These are phyloP conservation scores for Lepilemur ruficaudatus DNA, from an alignment of 2,797 vertebrate genomes.

Conservation along the genomic window DNA sequence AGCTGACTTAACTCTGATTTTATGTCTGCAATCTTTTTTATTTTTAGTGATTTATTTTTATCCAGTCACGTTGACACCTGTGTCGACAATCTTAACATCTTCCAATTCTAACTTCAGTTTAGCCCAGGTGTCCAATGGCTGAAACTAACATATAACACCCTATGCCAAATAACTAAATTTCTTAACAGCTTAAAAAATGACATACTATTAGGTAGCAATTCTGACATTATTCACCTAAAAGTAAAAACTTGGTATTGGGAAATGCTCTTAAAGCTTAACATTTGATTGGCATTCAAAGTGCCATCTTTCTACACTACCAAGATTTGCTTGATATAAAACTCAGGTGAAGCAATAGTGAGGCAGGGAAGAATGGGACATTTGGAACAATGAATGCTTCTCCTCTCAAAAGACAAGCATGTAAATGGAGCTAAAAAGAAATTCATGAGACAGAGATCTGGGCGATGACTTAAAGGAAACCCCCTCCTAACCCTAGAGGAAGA, in stretches of 20 bases:
- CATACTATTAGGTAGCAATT: not conserved
- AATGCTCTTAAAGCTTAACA: not conserved
- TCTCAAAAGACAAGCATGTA: constrained; percentile 1
- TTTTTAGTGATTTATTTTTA: not conserved
- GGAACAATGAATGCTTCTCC: not conserved
- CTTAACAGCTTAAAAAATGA: not conserved
- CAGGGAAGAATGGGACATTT: not conserved
- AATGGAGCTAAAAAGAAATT: constrained; percentile 11
- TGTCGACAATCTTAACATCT: not conserved
- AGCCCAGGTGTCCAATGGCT: not conserved
- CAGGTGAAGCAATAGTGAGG: not conserved
- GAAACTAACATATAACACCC: not conserved
- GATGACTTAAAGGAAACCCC: not conserved
- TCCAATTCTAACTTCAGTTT: constrained; percentile 18
- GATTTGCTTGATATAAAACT: constrained; percentile 46
- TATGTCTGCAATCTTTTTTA: not conserved
- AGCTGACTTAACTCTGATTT: constrained; percentile 45
- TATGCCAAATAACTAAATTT: not conserved
- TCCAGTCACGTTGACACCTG: not conserved
- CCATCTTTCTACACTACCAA: no score
- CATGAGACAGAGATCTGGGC: not conserved
- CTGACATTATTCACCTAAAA: not conserved
- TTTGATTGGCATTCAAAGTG: no score
- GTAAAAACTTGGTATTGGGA: not conserved
- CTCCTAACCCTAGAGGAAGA: not conserved